These are phyloP conservation scores for Creontiades dilutus DNA, from an alignment of 2,888 invertebrate species.

Conservation along the genomic window DNA sequence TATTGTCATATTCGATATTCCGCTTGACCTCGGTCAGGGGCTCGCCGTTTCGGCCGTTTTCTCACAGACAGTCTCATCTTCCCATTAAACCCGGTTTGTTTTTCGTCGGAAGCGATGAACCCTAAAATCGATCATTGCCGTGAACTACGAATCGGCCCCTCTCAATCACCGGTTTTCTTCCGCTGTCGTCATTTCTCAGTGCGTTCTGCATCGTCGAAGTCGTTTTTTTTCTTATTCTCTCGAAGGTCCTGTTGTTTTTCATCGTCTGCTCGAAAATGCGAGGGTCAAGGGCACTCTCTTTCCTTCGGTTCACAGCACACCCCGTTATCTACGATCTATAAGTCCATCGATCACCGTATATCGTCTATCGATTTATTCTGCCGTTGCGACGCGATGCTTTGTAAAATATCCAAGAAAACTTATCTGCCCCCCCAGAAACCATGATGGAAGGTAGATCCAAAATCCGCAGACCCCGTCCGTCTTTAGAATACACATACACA, in stretches of 20 bases:
- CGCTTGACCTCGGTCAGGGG: too few species aligned
- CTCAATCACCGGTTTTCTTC: neutral
- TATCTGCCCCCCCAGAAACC: too few species aligned
- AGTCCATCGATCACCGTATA: neutral
- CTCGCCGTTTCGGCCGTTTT: neutral
- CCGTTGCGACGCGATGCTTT: too few species aligned
- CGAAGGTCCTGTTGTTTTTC: neutral
- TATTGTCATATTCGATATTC: too few species aligned
- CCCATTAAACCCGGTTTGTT: neutral
- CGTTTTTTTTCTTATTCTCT: neutral
- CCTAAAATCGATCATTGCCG: neutral
- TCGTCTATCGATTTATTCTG: too few species aligned
- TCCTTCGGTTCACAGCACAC: neutral
- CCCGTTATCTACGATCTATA: constrained; percentile 11
- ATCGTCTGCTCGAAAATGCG: constrained; percentile 17
- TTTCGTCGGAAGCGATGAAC: neutral
- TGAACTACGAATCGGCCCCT: neutral
- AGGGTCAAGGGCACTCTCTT: neutral
- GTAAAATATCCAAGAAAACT: too few species aligned
- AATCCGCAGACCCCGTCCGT: too few species aligned
- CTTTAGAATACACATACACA: too few species aligned
- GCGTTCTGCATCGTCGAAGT: constrained; percentile 9
- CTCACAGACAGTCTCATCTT: neutral
- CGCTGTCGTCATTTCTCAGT: neutral
- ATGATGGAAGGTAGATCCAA: too few species aligned